Evolutionary conservation across 2,888 invertebrate species (phyloP).

Genomic region (Prostheceraeus crozeri): DNA sequence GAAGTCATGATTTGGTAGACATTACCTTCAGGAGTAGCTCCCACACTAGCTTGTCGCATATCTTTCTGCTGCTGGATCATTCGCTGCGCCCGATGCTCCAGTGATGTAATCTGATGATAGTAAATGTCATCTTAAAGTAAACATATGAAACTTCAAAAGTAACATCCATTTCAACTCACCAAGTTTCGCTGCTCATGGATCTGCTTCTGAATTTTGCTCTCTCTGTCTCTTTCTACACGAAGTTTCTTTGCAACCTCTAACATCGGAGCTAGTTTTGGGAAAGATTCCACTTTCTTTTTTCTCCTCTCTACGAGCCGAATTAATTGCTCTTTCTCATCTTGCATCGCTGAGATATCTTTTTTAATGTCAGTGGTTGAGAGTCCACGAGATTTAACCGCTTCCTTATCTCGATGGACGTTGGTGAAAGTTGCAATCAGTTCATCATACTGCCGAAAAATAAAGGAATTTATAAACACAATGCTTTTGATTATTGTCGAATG

Average conservation of each 20-base stretch:
- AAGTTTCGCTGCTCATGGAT: slow-evolving; percentile 61
- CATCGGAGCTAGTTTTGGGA: slow-evolving; percentile 65
- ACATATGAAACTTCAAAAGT: background rate
- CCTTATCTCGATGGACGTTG: slow-evolving; percentile 67
- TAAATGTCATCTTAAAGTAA: background rate
- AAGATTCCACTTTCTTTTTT: slow-evolving; percentile 63
- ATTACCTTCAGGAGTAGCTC: slow-evolving; percentile 63
- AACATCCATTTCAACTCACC: slow-evolving; percentile 44
- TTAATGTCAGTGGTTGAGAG: slow-evolving; percentile 72
- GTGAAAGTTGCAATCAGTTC: slow-evolving; percentile 73
- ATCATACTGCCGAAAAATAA: slow-evolving; percentile 62
- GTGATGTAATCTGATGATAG: slow-evolving; percentile 32
- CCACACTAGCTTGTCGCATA: slow-evolving; percentile 60
- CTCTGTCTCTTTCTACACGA: slow-evolving; percentile 62
- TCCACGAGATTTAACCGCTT: slow-evolving; percentile 62
- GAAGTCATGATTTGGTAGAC: no score
- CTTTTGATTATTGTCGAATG: slow-evolving; percentile 22
- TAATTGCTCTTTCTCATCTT: slow-evolving; percentile 73
- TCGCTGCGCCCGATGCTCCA: slow-evolving; percentile 48
- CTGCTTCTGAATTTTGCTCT: slow-evolving; percentile 62
- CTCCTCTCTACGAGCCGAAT: slow-evolving; percentile 61
- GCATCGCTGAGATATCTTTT: slow-evolving; percentile 76
- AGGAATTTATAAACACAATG: slow-evolving; percentile 27
- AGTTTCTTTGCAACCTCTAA: slow-evolving; percentile 61
- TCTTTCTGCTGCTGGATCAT: slow-evolving; percentile 66